Evolutionary conservation across 2,113 vertebrate genomes (phyloP), one percentile per base, ranked within the genome.

Genomic region (Pelecanoides urinatrix): DNA sequence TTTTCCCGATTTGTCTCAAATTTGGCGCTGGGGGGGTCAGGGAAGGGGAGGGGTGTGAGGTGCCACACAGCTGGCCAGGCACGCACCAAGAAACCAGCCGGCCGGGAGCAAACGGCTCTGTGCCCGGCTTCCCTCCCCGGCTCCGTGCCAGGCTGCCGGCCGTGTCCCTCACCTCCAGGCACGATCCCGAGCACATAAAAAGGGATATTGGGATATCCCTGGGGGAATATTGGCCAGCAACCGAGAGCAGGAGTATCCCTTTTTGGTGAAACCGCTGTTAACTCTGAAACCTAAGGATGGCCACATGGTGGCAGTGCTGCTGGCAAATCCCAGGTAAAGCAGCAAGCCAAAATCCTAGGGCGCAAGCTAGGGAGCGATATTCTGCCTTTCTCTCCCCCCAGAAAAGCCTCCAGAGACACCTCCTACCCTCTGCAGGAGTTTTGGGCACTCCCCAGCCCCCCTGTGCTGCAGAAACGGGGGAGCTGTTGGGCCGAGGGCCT

Each of bases 261-360:
- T 53, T 52, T 6, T 32, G 16, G 29, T 10, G 52, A 65, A 74
- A 47, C 10, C 0, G 1, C 36, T 27, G 68, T 81, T 85, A 52
- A 87, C 85, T 11, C 92, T 70, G 95, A 66, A 80, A 36, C 75
- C 88, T 36, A 86, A 91, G 72, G 72, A 91, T 10, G 92, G 63
- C 96, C 96, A 89, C 95, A 20, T 6, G 94, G 96, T 80, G 95
- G 96, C 96, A 96, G 83, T 67, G 92, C 79, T 88, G 92, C 75
- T 38, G 55, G 40, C 75, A 49, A 75, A 76, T 21, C 50, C 53
- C 36, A 27, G 34, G 8, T 11, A 76, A 71, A 62, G 15, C 32
- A 23, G 65, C 56, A 4, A 30, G 4, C 40, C 9, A 3, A 65
- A 63, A 40, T 17, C 71, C 40, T 32, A 3, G 44, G 23, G 27